Conservation (phyloP, 1,140 invertebrate species). For the Trinorchestia longiramus region DNA sequence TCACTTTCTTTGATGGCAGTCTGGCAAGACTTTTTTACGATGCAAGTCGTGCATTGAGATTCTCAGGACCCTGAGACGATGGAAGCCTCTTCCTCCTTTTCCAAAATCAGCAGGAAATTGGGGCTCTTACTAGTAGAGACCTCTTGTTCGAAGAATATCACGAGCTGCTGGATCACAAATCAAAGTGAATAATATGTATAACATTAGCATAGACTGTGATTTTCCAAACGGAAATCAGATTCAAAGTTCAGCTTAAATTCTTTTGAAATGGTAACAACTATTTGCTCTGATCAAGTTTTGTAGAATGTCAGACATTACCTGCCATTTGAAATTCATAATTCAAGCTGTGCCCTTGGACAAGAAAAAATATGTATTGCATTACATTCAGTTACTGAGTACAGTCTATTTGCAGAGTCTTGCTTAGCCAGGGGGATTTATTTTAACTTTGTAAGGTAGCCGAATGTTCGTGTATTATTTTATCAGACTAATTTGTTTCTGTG, state of each 20-base stretch:
- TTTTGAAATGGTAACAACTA: no score
- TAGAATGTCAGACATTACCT: no score
- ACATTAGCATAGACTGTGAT: neutral
- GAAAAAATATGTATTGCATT: no score
- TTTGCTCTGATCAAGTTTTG: no score
- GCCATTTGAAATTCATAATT: no score
- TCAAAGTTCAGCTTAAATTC: neutral
- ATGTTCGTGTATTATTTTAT: no score
- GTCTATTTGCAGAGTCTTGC: no score
- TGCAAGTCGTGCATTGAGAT: conserved; percentile 38
- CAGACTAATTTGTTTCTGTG: no score
- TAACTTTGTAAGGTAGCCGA: no score
- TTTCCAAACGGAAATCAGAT: neutral
- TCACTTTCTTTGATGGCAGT: conserved; percentile 44
- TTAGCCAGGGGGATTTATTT: no score
- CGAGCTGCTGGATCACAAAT: neutral
- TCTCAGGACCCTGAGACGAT: neutral
- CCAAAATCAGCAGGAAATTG: conserved; percentile 45
- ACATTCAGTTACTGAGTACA: no score
- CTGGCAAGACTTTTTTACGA: conserved; percentile 51
- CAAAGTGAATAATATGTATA: neutral
- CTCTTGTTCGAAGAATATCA: neutral
- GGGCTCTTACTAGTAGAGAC: neutral
- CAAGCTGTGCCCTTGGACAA: no score
- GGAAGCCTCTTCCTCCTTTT: conserved; percentile 14